A percentile compares a stretch with the other conserved stretches of the same genome.
Conservation (phyloP, 2,113 vertebrate genomes). For the Clarias macrocephalus region DNA sequence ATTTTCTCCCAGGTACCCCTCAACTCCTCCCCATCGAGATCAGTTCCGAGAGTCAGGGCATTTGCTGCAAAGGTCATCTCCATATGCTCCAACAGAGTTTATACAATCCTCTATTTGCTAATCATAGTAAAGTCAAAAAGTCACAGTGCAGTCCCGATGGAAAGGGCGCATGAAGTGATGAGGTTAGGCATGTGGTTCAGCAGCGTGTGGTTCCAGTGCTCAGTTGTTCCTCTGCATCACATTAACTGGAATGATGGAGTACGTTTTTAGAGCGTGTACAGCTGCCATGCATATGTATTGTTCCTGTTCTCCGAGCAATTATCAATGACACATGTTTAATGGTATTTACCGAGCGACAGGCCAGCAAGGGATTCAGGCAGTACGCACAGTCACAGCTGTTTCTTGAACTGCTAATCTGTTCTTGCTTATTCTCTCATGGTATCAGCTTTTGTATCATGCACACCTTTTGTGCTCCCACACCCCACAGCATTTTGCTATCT, state of each 20-base stretch:
- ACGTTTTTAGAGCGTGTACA: conserved; percentile 35
- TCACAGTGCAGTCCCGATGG: not conserved
- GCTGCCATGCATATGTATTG: conserved; percentile 25
- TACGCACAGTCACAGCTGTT: conserved; percentile 30
- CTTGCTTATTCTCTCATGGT: conserved; percentile 22
- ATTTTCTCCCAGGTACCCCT: conserved; percentile 28
- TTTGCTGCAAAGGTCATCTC: conserved; percentile 53
- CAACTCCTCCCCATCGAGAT: not conserved
- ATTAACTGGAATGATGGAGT: conserved; percentile 36
- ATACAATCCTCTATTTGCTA: conserved; percentile 48
- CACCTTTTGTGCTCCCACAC: conserved; percentile 32
- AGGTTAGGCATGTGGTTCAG: conserved; percentile 7
- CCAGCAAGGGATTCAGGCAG: conserved; percentile 15
- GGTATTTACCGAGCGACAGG: conserved; percentile 25
- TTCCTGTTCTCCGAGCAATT: conserved; percentile 32
- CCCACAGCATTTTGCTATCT: conserved; percentile 31
- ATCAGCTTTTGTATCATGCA: conserved; percentile 16
- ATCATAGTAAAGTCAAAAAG: conserved; percentile 39
- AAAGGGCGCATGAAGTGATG: not conserved
- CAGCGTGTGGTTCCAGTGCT: not conserved
- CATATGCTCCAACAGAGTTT: conserved; percentile 29
- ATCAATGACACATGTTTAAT: conserved; percentile 41
- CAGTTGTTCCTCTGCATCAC: conserved; percentile 10
- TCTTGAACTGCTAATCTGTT: conserved; percentile 36
- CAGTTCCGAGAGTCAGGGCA: conserved; percentile 17